These are phyloP conservation scores for Colius striatus DNA, from an alignment of 2,113 vertebrate species.

Conservation along the genomic window DNA sequence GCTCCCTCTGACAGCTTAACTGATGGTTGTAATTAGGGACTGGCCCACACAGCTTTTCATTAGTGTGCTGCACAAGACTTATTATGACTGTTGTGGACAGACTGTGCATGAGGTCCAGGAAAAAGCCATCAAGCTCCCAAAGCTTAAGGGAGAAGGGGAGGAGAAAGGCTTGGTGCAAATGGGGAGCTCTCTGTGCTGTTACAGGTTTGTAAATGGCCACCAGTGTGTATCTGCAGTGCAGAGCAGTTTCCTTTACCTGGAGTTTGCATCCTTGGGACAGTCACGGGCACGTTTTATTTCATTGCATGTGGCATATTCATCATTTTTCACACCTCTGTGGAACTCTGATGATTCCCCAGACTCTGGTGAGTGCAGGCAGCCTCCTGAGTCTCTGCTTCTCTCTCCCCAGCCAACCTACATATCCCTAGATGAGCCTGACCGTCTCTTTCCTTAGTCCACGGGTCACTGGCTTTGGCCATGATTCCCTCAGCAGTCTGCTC, in stretches of 20 bases:
- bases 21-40: slow-evolving; percentile 67
- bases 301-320: accelerated
- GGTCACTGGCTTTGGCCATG: not conserved
- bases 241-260: accelerated
- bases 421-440: not conserved
- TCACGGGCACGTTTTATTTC: not conserved
- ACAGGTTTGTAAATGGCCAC: accelerated
- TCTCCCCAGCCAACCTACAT: not conserved
- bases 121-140: not conserved
- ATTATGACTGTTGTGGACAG: not conserved
- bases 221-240: accelerated
- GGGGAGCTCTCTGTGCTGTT: not conserved
- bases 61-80: not conserved
- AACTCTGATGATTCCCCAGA: not conserved
- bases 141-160: not conserved
- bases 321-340: not conserved
- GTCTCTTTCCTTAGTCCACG: not conserved
- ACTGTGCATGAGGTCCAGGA: not conserved
- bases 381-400: not conserved
- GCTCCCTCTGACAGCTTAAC: slow-evolving; percentile 68
- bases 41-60: not conserved
- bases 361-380: not conserved
- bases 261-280: not conserved
- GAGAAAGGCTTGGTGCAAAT: not conserved
- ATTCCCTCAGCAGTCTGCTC: not conserved